Evolutionary conservation across 2,797 vertebrate genomes (phyloP).

Genomic region (Threskiornis aethiopicus): DNA sequence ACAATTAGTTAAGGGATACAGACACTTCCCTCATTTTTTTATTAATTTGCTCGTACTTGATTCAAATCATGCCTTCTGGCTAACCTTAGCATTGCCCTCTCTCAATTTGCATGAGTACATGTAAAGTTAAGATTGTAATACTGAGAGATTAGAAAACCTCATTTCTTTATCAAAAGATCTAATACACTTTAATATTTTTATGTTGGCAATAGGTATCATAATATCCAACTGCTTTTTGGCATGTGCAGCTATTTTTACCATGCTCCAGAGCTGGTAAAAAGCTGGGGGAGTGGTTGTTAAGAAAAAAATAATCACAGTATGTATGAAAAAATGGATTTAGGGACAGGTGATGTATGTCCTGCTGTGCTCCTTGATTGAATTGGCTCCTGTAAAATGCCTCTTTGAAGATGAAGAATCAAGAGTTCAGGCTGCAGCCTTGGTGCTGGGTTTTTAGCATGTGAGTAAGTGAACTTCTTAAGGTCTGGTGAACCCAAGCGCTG

Average conservation of each 20-base stretch:
- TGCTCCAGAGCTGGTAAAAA: background rate
- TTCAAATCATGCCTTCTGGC: conserved; percentile 11
- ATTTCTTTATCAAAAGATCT: conserved; percentile 28
- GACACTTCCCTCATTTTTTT: background rate
- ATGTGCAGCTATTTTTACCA: background rate
- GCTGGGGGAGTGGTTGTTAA: background rate
- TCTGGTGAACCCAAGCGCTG: background rate
- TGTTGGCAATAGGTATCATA: background rate
- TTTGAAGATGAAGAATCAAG: background rate
- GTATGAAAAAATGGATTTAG: background rate
- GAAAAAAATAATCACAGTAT: background rate
- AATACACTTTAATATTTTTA: conserved; percentile 25
- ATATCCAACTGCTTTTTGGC: background rate
- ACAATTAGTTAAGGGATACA: background rate
- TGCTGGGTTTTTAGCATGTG: background rate
- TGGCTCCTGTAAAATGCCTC: background rate
- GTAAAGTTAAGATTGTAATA: background rate
- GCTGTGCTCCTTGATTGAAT: background rate
- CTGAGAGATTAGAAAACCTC: conserved; percentile 19
- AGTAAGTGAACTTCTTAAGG: background rate
- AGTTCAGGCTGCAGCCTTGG: background rate
- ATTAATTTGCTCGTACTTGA: background rate
- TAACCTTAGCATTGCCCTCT: conserved; percentile 1
- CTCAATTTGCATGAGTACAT: background rate
- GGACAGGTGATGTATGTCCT: background rate